Evolutionary conservation across 2,888 invertebrate species (phyloP).

Genomic region (Lasioglossum lativentre): DNA sequence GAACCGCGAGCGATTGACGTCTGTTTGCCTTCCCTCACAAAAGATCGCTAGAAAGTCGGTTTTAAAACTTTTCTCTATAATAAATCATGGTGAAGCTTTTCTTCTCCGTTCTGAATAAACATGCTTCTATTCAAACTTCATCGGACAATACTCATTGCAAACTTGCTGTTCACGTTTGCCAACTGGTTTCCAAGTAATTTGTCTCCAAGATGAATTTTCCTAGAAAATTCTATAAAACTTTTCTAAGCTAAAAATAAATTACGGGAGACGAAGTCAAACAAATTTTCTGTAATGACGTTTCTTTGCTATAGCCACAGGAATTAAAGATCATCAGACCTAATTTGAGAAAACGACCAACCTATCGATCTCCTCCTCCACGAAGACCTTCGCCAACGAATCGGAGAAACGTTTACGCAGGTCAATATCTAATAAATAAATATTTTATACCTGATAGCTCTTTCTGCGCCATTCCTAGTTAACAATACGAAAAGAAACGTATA

Average conservation of each 20-base stretch:
- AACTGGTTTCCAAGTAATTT: neutral
- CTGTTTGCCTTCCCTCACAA: conserved; percentile 1
- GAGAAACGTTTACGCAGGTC: conserved; percentile 81
- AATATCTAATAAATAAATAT: neutral
- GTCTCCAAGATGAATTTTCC: neutral
- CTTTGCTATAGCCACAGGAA: conserved; percentile 79
- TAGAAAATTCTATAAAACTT: neutral
- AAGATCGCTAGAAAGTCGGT: conserved; percentile 57
- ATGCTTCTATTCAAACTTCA: neutral
- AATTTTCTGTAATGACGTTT: neutral
- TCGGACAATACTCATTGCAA: neutral
- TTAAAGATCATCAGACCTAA: conserved; percentile 75
- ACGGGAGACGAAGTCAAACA: no score
- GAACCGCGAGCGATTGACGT: conserved; percentile 13
- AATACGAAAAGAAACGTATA: neutral
- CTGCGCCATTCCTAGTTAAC: neutral
- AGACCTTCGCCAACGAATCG: conserved; percentile 75
- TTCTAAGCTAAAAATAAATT: neutral
- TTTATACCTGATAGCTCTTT: neutral
- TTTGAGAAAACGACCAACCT: conserved; percentile 75
- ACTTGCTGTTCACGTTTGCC: neutral
- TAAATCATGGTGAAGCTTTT: conserved; percentile 45
- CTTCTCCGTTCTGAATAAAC: conserved; percentile 10
- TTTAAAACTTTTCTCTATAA: conserved; percentile 25
- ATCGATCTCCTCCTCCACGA: conserved; percentile 67